These are phyloP conservation scores for Ophthalmolycus amberensis DNA, from an alignment of 2,113 vertebrate species.

Conservation along the genomic window DNA sequence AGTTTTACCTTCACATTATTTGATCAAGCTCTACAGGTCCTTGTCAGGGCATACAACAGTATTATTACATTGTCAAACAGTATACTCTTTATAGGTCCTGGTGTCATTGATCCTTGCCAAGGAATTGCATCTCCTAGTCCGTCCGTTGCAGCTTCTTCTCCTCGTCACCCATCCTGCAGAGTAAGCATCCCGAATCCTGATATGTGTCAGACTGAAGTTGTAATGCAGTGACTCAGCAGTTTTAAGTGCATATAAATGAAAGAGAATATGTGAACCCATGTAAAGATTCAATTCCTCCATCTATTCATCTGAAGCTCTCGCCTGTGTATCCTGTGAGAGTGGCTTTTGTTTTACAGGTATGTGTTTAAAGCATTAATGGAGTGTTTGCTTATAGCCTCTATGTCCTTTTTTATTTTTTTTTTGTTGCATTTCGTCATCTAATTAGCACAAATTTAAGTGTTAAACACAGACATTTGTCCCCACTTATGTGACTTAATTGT, in stretches of 20 bases:
- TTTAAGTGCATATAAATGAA: conserved; percentile 12
- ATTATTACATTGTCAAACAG: background rate
- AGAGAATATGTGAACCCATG: background rate
- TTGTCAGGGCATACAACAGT: background rate
- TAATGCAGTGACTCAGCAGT: conserved; percentile 21
- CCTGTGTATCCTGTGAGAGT: background rate
- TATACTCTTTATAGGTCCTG: no score
- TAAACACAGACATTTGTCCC: background rate
- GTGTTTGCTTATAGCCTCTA: background rate
- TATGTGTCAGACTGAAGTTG: conserved; percentile 29
- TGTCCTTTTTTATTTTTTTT: background rate
- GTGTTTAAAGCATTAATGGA: background rate
- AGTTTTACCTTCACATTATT: background rate
- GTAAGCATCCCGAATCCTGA: conserved; percentile 31
- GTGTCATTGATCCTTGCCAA: conserved; percentile 33
- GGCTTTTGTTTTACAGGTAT: background rate
- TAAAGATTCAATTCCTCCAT: conserved; percentile 13
- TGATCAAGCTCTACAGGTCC: background rate
- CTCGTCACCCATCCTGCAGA: conserved; percentile 32
- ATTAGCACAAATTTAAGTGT: background rate
- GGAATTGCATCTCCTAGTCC: conserved; percentile 7
- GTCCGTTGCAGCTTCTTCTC: conserved; percentile 19
- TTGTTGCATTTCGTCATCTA: background rate
- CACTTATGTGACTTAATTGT: background rate
- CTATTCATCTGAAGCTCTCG: background rate